Evolutionary conservation across 2,888 invertebrate genomes (phyloP), one percentile per base, ranked within the genome.

Genomic region (Tanytarsus gracilentus): DNA sequence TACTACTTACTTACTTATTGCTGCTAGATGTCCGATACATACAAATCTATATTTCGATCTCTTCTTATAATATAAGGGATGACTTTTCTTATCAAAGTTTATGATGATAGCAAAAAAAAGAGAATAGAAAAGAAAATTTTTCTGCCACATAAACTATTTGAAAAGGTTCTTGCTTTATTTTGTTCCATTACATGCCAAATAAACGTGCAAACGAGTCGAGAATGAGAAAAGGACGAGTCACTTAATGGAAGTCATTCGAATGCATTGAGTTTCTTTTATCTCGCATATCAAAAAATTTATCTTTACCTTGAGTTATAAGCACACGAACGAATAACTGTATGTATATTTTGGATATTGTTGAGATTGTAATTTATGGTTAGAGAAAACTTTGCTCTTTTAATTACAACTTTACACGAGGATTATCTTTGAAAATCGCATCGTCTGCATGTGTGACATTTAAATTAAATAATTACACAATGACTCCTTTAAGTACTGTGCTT

Each of bases 21-120:
- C 16, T 16, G 21, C 36, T 21, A 9, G 18, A n/a, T 25, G 14
- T 36, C 25, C 30, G 3, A 11, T 30, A 16, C 18, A 40, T 40
- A n/a, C 16, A 40, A 9, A 40, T 40, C 40, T 40, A 4, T 40
- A 40, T 21, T 39, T 16, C n/a, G 11, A 14, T 53, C 25, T 8
- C 5, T 25, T 23, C 27, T 33, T 11, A 9, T 2, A 21, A 18
- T 25, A 8, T 4, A 9, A 39, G 39, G 55, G 39, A 55, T 55
- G 55, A 55, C 55, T 55, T 55, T 36, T 55, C 55, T 55, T 55
- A 55, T 55, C 55, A 55, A 55, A 55, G 39, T 55, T 55, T 55
- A 55, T 55, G 55, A 55, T 55, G 55, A 55, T 55, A 18, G 21
- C 16, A 39, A 55, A 55, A 55, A 55, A 52, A 16, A 29, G 52